These are phyloP conservation scores for Agapostemon virescens DNA, from an alignment of 2,888 invertebrate species.

Conservation along the genomic window DNA sequence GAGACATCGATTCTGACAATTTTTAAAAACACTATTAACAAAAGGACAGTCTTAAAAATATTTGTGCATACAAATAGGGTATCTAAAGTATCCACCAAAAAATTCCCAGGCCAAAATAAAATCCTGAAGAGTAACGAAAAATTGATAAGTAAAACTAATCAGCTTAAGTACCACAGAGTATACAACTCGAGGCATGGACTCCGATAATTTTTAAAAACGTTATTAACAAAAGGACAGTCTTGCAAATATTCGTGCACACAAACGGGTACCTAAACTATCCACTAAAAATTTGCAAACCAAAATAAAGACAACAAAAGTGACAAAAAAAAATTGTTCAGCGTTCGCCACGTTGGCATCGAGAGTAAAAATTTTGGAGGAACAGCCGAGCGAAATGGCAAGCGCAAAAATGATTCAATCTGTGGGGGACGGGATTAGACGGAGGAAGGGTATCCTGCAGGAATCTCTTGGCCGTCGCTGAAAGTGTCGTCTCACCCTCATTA, in stretches of 20 bases:
- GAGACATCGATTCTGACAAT: no score
- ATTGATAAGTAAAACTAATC: no score
- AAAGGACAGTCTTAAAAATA: no score
- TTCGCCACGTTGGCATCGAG: neutral
- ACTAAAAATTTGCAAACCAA: neutral
- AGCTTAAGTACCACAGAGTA: no score
- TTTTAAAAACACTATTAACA: no score
- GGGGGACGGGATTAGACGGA: neutral
- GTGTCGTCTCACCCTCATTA: conserved; percentile 37
- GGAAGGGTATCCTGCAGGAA: neutral
- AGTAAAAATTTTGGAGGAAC: neutral
- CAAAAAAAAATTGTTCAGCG: neutral
- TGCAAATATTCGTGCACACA: neutral
- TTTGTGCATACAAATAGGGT: no score
- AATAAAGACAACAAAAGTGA: neutral
- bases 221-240: neutral
- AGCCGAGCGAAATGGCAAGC: neutral
- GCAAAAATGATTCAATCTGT: neutral
- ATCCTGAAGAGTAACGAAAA: no score
- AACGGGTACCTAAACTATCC: neutral
- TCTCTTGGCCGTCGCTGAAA: conserved; percentile 21
- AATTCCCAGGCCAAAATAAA: no score
- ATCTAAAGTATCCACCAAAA: no score
- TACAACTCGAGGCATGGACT: no score
- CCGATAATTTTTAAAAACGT: neutral